Evolutionary conservation across 2,113 vertebrate species (phyloP).

Genomic region (Plecturocebus donacophilus): DNA sequence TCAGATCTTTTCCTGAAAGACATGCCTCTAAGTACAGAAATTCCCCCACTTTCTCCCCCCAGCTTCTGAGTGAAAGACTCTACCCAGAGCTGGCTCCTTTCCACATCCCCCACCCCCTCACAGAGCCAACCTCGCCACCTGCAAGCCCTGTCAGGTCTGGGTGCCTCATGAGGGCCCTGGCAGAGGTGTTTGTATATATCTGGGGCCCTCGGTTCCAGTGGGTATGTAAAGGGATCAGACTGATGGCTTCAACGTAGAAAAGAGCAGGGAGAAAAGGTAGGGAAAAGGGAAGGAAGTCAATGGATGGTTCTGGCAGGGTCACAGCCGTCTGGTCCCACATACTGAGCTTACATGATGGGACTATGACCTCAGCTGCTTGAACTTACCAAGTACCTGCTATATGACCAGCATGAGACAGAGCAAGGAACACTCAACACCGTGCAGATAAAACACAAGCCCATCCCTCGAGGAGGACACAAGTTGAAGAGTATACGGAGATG

Average conservation of each 20-base stretch:
- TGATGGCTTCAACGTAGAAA: background rate
- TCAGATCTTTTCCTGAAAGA: conserved; percentile 45
- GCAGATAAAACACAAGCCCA: background rate
- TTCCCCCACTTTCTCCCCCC: background rate
- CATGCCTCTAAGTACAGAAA: background rate
- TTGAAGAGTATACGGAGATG: background rate
- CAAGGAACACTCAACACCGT: too few relatives aligned
- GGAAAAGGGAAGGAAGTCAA: background rate
- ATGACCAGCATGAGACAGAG: background rate
- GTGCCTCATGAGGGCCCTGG: background rate
- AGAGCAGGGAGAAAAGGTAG: background rate
- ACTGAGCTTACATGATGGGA: background rate
- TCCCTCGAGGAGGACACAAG: background rate
- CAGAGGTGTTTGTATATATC: background rate
- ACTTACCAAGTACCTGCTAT: background rate
- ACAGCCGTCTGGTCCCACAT: background rate
- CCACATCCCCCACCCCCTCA: background rate
- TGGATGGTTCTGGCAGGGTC: background rate
- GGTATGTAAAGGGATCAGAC: background rate
- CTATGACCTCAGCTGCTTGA: background rate
- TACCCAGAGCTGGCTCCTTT: background rate
- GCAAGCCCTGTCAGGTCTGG: too few relatives aligned
- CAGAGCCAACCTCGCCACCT: background rate
- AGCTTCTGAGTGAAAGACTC: background rate
- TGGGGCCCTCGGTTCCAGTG: background rate